Evolutionary conservation across 2,113 vertebrate species (phyloP).

Genomic region (Campylomormyrus numenius): DNA sequence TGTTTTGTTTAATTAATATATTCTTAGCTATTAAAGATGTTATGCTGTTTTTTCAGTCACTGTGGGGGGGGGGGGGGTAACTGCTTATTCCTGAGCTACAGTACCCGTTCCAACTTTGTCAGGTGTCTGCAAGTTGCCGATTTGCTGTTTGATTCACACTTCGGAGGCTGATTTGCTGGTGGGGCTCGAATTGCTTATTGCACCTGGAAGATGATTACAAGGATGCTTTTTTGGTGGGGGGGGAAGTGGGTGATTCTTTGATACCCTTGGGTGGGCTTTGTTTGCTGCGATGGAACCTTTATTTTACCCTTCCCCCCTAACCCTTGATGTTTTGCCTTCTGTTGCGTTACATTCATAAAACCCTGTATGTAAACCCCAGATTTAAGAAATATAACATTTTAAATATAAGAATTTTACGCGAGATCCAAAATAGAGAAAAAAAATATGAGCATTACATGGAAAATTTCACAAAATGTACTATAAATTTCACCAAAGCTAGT

Average conservation of each 20-base stretch:
- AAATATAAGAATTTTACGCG: not conserved
- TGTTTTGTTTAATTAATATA: not conserved
- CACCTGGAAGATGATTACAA: not conserved
- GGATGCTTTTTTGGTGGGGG: not conserved
- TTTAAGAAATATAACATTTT: constrained; percentile 4
- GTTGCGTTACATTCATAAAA: not conserved
- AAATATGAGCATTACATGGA: constrained; percentile 9
- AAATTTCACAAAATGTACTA: constrained; percentile 27
- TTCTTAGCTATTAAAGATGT: not conserved
- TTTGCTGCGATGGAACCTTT: not conserved
- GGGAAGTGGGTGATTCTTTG: not conserved
- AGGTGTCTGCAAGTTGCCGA: not conserved
- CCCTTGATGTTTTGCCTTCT: not conserved
- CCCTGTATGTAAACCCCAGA: not conserved
- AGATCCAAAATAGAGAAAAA: constrained; percentile 35
- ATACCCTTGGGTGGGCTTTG: not conserved
- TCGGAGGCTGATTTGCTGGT: not conserved
- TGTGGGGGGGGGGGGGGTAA: not conserved
- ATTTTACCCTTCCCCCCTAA: too few species aligned
- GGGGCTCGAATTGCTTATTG: not conserved
- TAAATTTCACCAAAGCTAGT: constrained; percentile 60
- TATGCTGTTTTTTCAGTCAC: not conserved
- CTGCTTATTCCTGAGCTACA: not conserved
- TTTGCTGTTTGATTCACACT: not conserved
- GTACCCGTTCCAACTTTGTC: not conserved